A percentile compares a stretch with the other conserved stretches of the same genome.
Conservation (phyloP, 2,797 vertebrate species). For the Falco peregrinus region DNA sequence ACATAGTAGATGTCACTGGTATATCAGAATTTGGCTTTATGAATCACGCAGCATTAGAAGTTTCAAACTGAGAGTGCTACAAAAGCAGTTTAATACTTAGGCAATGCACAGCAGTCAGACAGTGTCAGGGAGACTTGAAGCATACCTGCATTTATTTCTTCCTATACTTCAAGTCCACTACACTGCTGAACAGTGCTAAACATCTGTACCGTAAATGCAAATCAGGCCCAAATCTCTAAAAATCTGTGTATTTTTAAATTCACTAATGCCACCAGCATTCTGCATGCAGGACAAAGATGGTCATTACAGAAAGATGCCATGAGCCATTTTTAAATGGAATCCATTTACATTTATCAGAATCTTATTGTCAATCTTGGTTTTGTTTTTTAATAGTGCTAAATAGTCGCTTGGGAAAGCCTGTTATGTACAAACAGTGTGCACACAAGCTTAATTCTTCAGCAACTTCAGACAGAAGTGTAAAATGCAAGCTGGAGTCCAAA, state of each 20-base stretch:
- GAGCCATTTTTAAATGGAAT: slow-evolving; percentile 17
- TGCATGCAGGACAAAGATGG: neutral
- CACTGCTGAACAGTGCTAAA: neutral
- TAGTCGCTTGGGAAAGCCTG: slow-evolving; percentile 37
- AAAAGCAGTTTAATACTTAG: neutral
- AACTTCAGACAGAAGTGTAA: slow-evolving; percentile 43
- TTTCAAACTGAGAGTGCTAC: neutral
- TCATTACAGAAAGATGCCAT: slow-evolving; percentile 2
- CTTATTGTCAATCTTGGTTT: slow-evolving; percentile 8
- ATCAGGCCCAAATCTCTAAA: slow-evolving; percentile 5
- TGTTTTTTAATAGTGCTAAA: slow-evolving; percentile 28
- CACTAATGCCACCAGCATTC: neutral
- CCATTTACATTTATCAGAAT: slow-evolving; percentile 20
- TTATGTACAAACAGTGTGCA: slow-evolving; percentile 6
- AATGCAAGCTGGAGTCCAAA: slow-evolving; percentile 47
- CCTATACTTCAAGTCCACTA: neutral
- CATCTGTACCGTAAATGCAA: neutral
- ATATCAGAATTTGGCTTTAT: neutral
- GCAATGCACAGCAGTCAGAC: neutral
- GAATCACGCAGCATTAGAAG: neutral
- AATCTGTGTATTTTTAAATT: neutral
- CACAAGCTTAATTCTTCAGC: slow-evolving; percentile 30
- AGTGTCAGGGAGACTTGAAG: neutral
- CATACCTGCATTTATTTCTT: neutral
- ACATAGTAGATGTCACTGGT: neutral